Evolutionary conservation across 2,888 invertebrate species (phyloP), one percentile per base, ranked within the genome.

Genomic region (Carterocephalus palaemon): DNA sequence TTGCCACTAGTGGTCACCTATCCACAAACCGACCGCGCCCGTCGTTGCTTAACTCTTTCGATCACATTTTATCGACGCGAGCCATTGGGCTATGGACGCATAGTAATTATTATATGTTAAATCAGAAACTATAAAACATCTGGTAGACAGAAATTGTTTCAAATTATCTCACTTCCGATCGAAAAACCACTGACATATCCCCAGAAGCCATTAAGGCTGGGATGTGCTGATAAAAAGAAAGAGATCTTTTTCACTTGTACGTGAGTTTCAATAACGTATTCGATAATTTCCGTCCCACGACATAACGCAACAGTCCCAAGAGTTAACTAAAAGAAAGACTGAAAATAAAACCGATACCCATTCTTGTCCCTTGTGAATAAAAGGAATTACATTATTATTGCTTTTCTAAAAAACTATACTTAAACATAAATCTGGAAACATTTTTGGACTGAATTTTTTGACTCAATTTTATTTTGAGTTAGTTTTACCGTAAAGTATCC

Each of bases 251-350:
- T 64, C 60, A 59, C 59, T 61, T 54, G 46, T 59, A 59, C 59
- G 51, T 43, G 53, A 54, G 56, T 64, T 64, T 64, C 59, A 60
- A 62, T 66, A 63, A 58, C 53, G 54, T 57, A 63, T 61, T 55
- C 57, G 56, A 57, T 64, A 65, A 65, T 66, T 61, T 57, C 47
- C 52, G 39, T 53, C 51, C 37, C 49, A 24, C 36, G 36, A 29
- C 47, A 41, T 54, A 54, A 56, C 10, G 12, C 7, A 33, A 28
- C 10, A 26, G 0, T n/a, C 13, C 2, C 3, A 13, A 26, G 13
- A 7, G 13, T 6, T 26, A 28, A 6, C 9, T 28, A 26, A 26
- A 31, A 6, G 20, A 50, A 60, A 53, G 49, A 51, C 49, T 46
- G 46, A 49, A 55, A 49, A 56, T 53, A 48, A 37, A 37, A 26